phyloP scores from a whole-genome alignment of 2,797 vertebrate genomes.

The Loriculus beryllinus region DNA sequence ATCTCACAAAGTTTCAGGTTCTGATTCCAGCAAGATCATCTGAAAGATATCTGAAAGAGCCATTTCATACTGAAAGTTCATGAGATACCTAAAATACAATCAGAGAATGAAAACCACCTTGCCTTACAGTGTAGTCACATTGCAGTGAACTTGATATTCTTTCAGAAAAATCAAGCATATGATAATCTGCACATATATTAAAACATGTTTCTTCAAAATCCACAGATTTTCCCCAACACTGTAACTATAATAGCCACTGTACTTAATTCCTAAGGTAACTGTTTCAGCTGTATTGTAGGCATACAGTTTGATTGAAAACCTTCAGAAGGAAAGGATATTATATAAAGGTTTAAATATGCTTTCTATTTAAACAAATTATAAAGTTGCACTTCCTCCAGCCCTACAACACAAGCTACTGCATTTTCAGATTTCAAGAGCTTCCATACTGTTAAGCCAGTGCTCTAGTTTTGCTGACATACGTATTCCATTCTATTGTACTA shows the following conservation, averaged over 20 bases:
- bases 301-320: background rate
- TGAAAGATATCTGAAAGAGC: background rate
- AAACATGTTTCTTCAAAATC: background rate
- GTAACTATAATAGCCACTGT: background rate
- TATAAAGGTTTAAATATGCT: background rate
- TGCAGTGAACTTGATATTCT: background rate
- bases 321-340: conserved; percentile 34
- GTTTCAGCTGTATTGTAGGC: background rate
- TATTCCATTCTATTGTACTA: background rate
- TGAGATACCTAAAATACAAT: background rate
- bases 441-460: background rate
- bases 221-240: background rate
- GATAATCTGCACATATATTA: background rate
- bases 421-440: background rate
- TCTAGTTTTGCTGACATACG: background rate
- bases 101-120: background rate
- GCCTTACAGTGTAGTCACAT: background rate
- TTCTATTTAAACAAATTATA: conserved; percentile 37
- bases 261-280: background rate
- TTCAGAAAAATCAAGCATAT: background rate
- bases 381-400: background rate
- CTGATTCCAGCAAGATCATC: background rate
- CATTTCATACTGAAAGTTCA: background rate
- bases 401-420: background rate
- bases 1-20: background rate